Evolutionary conservation across 2,797 vertebrate genomes (phyloP).

Genomic region (Taeniopygia guttata): DNA sequence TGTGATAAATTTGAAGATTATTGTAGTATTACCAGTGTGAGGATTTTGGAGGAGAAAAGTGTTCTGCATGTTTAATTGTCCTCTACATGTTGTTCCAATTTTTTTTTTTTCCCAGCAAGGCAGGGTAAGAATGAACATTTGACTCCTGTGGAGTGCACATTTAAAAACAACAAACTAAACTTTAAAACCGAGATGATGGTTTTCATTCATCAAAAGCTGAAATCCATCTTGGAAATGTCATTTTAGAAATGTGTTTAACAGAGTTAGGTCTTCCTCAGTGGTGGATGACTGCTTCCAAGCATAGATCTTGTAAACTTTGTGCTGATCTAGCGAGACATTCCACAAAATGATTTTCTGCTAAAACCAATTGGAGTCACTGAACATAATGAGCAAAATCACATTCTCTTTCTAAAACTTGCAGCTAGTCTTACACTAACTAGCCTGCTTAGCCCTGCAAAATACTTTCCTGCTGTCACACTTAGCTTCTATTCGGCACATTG

Average conservation of each 20-base stretch:
- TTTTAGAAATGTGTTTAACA: conserved; percentile 30
- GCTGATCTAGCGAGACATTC: background rate
- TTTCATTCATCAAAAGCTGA: conserved; percentile 37
- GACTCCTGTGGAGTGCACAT: conserved; percentile 6
- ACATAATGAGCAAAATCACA: background rate
- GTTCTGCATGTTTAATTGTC: conserved; percentile 31
- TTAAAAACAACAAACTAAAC: conserved; percentile 21
- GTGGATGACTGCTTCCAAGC: background rate
- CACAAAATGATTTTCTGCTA: background rate
- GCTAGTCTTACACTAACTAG: background rate
- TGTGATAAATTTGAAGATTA: conserved; percentile 67
- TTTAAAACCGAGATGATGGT: background rate
- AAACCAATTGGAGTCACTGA: background rate
- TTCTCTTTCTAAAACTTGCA: background rate
- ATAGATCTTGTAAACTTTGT: conserved; percentile 8
- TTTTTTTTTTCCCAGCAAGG: background rate
- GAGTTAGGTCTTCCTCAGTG: conserved; percentile 14
- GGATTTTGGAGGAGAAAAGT: conserved; percentile 38
- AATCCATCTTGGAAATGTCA: conserved; percentile 32
- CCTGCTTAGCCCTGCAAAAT: background rate
- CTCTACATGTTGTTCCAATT: background rate
- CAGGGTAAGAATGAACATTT: conserved; percentile 11
- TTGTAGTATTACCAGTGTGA: conserved; percentile 24
- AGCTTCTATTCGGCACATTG: background rate
- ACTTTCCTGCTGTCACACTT: background rate